These are phyloP conservation scores for Jacana jacana DNA, from an alignment of 2,113 vertebrate genomes.

Conservation along the genomic window DNA sequence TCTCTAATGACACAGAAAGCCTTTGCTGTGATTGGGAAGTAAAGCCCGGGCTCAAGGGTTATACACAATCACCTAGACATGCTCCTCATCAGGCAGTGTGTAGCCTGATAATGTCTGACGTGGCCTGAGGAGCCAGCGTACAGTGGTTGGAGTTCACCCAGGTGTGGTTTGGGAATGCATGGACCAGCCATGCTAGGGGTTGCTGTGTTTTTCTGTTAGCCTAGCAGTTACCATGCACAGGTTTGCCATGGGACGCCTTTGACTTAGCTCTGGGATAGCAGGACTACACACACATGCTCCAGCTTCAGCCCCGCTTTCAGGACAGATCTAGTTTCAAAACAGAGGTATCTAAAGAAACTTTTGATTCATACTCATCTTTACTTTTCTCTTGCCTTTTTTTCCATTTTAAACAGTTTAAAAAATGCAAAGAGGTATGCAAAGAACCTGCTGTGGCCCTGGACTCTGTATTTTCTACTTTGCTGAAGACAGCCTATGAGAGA, in stretches of 20 bases:
- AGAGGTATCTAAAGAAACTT: not conserved
- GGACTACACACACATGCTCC: not conserved
- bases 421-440: not conserved
- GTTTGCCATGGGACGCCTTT: not conserved
- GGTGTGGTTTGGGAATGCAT: not conserved
- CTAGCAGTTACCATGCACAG: not conserved
- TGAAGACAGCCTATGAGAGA: slow-evolving; percentile 77
- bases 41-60: not conserved
- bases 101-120: not conserved
- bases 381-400: not conserved
- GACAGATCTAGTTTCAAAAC: not conserved
- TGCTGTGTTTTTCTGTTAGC: not conserved
- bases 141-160: not conserved
- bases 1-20: not conserved
- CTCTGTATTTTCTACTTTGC: slow-evolving; percentile 64
- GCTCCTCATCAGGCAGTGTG: not conserved
- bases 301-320: rapidly evolving
- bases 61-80: not conserved
- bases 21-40: not conserved
- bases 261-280: not conserved
- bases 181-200: not conserved
- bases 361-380: not conserved
- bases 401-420: slow-evolving; percentile 69
- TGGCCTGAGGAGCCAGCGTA: not conserved
- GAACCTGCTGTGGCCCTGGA: not conserved